These are phyloP conservation scores for Aspidoscelis tigris DNA, from an alignment of 2,113 vertebrate genomes.

Conservation along the genomic window DNA sequence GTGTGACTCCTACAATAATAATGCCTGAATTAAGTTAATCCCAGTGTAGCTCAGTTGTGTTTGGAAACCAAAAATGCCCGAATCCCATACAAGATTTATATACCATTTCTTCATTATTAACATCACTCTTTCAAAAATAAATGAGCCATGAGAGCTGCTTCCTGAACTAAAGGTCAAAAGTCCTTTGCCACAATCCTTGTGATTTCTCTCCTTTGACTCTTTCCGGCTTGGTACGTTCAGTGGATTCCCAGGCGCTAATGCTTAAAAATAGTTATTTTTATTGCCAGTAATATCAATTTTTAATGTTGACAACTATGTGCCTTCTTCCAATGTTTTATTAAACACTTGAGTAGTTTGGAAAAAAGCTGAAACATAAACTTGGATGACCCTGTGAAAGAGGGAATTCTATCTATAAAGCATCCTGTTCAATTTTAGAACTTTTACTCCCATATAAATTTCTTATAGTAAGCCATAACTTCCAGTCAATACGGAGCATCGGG, in stretches of 20 bases:
- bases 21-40: not conserved
- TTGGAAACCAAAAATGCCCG: not conserved
- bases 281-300: not conserved
- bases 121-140: not conserved
- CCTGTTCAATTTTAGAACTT: conserved; percentile 26
- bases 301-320: conserved; percentile 5
- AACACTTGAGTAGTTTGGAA: conserved; percentile 8
- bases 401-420: conserved; percentile 20
- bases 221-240: not conserved
- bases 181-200: not conserved
- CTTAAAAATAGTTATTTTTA: conserved; percentile 16
- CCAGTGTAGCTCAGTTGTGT: not conserved
- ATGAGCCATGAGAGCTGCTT: not conserved
- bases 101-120: conserved; percentile 3
- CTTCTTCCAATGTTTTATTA: conserved; percentile 21
- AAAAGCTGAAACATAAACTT: conserved; percentile 3
- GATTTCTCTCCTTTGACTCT: not conserved
- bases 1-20: not conserved
- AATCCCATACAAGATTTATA: not conserved
- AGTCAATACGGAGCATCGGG: not conserved
- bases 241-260: not conserved
- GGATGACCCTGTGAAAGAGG: not conserved
- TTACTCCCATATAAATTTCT: conserved; percentile 23
- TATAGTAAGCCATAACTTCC: conserved; percentile 24
- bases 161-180: not conserved